These are phyloP conservation scores for Leptinotarsa haldemani DNA, from an alignment of 2,888 invertebrate species.

Conservation along the genomic window DNA sequence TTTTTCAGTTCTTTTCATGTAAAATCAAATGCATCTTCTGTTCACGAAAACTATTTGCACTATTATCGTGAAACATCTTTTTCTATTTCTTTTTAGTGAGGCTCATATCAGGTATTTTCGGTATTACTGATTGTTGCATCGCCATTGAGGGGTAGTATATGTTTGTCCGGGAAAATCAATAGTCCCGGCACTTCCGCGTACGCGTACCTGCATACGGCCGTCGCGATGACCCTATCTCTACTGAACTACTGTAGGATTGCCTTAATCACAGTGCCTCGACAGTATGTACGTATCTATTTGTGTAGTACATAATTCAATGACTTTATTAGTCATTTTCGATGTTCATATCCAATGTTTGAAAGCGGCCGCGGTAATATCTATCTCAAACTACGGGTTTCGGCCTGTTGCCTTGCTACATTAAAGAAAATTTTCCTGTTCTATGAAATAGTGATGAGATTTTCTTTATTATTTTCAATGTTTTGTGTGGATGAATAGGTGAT, in stretches of 20 bases:
- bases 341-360: slow-evolving; percentile 56
- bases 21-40: neutral
- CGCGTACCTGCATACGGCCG: slow-evolving; percentile 58
- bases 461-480: no score
- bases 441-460: neutral
- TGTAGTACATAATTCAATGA: slow-evolving; percentile 65
- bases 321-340: slow-evolving; percentile 58
- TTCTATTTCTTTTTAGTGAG: neutral
- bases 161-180: slow-evolving; percentile 37
- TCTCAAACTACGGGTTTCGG: slow-evolving; percentile 45
- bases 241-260: slow-evolving; percentile 82
- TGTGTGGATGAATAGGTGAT: no score
- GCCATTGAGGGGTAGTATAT: slow-evolving; percentile 16
- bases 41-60: neutral
- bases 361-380: slow-evolving; percentile 55
- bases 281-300: slow-evolving; percentile 66
- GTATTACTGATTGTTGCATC: slow-evolving; percentile 1
- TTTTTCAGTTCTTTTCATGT: neutral
- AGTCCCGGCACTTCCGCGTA: slow-evolving; percentile 39
- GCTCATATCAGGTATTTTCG: neutral
- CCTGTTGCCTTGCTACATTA: neutral
- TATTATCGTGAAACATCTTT: neutral
- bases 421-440: neutral
- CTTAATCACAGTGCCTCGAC: slow-evolving; percentile 85
- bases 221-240: slow-evolving; percentile 68